phyloP scores from a whole-genome alignment of 2,888 invertebrate genomes.

The Drosophila parthenogenetica region DNA sequence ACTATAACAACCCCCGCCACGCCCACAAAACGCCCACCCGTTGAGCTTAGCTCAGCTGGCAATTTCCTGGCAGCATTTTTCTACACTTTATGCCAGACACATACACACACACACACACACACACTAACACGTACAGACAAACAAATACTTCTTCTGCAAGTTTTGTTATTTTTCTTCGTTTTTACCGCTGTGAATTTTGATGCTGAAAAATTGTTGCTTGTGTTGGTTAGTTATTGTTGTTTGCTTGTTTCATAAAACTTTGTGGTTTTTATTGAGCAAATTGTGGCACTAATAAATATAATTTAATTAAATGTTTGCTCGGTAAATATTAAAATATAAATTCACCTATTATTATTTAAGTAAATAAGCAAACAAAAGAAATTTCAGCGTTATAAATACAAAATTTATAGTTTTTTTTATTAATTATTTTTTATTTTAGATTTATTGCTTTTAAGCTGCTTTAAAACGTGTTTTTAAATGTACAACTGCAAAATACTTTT shows the following conservation, averaged over 20 bases:
- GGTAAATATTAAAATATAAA: neutral
- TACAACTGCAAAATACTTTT: too few species aligned
- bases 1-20: conserved; percentile 25
- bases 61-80: conserved; percentile 62
- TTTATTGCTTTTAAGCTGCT: too few species aligned
- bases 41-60: conserved; percentile 57
- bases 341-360: neutral
- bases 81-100: conserved; percentile 62
- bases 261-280: neutral
- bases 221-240: neutral
- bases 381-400: too few species aligned
- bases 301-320: neutral
- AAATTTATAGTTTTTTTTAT: too few species aligned
- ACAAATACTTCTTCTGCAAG: conserved; percentile 9
- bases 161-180: conserved; percentile 26
- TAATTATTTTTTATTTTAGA: too few species aligned
- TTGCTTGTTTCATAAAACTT: neutral
- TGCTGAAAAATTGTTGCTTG: conserved; percentile 55
- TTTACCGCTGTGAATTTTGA: conserved; percentile 38
- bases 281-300: neutral
- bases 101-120: conserved; percentile 3
- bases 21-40: conserved; percentile 25
- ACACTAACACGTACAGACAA: conserved; percentile 1
- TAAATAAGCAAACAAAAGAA: neutral
- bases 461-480: too few species aligned